Conservation (phyloP, 30 jellyfish, hydroid and myxozoan genomes). For the Turritopsis rubra region DNA sequence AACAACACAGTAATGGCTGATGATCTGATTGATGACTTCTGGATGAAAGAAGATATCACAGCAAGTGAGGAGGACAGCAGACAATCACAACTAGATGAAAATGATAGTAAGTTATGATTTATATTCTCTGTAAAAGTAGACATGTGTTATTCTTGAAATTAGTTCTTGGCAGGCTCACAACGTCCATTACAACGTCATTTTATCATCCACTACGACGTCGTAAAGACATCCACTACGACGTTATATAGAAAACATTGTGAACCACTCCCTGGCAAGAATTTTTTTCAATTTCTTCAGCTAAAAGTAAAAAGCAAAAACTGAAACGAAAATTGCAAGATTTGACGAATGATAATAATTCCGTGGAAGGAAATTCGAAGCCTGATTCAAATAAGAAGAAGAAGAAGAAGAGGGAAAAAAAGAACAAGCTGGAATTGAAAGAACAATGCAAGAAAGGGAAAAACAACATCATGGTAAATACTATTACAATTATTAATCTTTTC, state of each 20-base stretch:
- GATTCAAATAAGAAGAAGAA: not conserved
- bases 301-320: not conserved
- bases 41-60: slow-evolving; percentile 15
- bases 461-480: not conserved
- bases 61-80: not conserved
- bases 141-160: too few species aligned
- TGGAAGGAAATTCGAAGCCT: not conserved
- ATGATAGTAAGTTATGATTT: not conserved
- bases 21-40: slow-evolving; percentile 8
- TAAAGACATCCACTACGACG: too few species aligned
- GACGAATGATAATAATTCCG: not conserved
- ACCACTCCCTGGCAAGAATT: too few species aligned
- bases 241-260: too few species aligned
- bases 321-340: not conserved
- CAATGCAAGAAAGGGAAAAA: not conserved
- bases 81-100: not conserved
- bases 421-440: not conserved
- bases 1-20: slow-evolving; percentile 20
- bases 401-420: slow-evolving; percentile 5
- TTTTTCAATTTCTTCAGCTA: too few species aligned
- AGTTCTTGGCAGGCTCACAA: too few species aligned
- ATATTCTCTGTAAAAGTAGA: too few species aligned
- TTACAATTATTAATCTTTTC: not conserved
- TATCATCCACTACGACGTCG: too few species aligned
- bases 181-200: too few species aligned